Evolutionary conservation across 1,140 invertebrate species (phyloP), one percentile per base, ranked within the genome.

Genomic region (Drosophila lini): DNA sequence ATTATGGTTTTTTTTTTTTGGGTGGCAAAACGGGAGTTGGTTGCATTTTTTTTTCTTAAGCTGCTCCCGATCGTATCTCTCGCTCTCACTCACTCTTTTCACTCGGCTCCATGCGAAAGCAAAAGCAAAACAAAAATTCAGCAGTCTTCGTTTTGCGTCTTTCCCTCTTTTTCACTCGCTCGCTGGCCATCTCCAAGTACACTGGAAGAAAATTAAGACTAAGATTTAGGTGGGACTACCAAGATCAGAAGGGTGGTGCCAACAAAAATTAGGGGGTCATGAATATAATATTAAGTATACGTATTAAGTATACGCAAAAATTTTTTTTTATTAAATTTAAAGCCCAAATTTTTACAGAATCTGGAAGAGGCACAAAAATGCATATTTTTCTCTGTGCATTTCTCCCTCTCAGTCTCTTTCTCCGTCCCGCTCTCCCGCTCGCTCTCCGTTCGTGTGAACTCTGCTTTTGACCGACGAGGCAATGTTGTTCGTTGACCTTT

Each of bases 401-500:
- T 67, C 28, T 42, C 19, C 19, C 45, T 50, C 52, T 47, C 65
- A 41, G 42, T 19, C 48, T 70, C 16, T 70, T 25, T 52, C 42
- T 47, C 41, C 59, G 41, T 62, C 61, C 10, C 62, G 13, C 62
- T 50, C 31, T 34, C 38, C 45, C 68, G 45, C 15, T 61, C 55
- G 42, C 70, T 41, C 41, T 73, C 75, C 68, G 81, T 83, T 84
- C 80, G 84, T 84, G 80, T 88, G 84, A 88, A 88, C 84, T 88
- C 84, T 88, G 83, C 83, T 88, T 88, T 83, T 88, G 83, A 88
- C 83, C 83, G 83, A 88, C 80, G 83, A 88, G 84, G 83, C 83
- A 88, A 86, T 86, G 83, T 86, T 86, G 83, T 86, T 86, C 83
- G 83, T 86, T 86, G 83, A 86, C 83, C 83, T 86, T 86, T 86